Base-by-base conservation (phyloP, 1,140 invertebrate species). In the Homalodisca vitripennis region DNA sequence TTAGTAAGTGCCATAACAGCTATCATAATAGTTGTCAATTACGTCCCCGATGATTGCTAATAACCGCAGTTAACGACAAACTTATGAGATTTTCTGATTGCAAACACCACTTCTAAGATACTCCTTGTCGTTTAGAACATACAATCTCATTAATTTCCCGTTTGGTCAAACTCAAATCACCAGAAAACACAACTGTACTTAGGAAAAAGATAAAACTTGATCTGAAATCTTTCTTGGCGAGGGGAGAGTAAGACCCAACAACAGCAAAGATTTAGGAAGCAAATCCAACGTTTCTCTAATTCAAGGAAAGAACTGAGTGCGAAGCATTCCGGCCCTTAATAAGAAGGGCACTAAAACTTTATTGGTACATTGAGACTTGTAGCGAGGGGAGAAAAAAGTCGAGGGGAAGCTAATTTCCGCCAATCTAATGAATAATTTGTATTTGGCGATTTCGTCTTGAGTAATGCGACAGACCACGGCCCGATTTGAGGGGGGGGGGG, bases 371-470 rank as follows among this genome's bases (percentile, higher is more conserved):
- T 64, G 68, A 65, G 60, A 64, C 34, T 53, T 53, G 48, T 63
- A 67, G 34, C 27, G 53, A 55, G 48, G 53, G 53, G 53, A 46
- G 29, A 31, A 60, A 60, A 62, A 62, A 68, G 20, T 32, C 26
- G 31, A 30, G 41, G 29, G 62, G 51, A 70, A 55, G 68, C 67
- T 68, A 68, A 68, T 68, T 68, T 68, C 67, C 27, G 29, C 27
- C 48, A 34, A 70, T 70, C 60, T 64, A 70, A 70, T 64, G 68
- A 65, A 70, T 70, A 70, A 64, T 64, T 60, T 53, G 60, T 65
- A 26, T 53, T 70, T 60, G 68, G 67, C 32, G 67, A 57, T 62
- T 57, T 55, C 1, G 22, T n/a, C 24, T 55, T 57, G 57, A 68
- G n/a, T 60, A 41, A 68, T 60, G 67, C 29, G 55, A 60, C 55